Base-by-base conservation (phyloP, 2,888 invertebrate genomes). In the Neocrepidodera transversa region DNA sequence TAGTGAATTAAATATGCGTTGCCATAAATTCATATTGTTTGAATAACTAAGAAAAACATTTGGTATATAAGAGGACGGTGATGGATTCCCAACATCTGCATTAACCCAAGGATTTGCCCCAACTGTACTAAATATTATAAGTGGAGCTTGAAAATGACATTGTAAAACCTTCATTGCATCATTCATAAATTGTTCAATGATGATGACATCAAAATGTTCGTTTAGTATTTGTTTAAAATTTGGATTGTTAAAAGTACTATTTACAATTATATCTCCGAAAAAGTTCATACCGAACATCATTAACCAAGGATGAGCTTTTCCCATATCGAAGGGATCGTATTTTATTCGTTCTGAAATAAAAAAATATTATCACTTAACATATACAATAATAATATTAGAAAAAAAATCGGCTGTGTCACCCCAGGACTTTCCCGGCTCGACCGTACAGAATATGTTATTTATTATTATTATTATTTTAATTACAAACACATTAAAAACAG, bases 1-100 rank as follows among this genome's bases (percentile, higher is more conserved):
- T 2, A 79, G 78, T 0, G 82, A 75, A 68, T 86, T 87, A 16
- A 78, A 72, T 0, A 85, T 40, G 62, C 88, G 74, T 65, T 83
- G 80, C 70, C 75, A 74, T 62, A 88, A 85, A 30, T 75, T 82
- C 74, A 83, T 82, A 42, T 71, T 73, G 32, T 82, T 78, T 32
- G 75, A 26, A n/a, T 51, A 79, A 4, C 78, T 72, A 55, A 79
- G 60, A 54, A 79, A 79, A 2, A 77, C 75, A 40, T 82, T 80
- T 0, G 84, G 82, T 20, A 84, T 78, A 70, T 81, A 83, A 0
- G 84, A 80, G 67, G 79, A 80, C 0, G 82, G 81, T 1, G 76
- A 74, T 1, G 83, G 79, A 49, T 81, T 73, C 0, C 83, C 83
- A 72, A 82, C 78, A 62, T 79, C 20, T 1, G 17, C 26, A 11